Conservation (phyloP, 2,797 vertebrate genomes). For the Natrix natrix region DNA sequence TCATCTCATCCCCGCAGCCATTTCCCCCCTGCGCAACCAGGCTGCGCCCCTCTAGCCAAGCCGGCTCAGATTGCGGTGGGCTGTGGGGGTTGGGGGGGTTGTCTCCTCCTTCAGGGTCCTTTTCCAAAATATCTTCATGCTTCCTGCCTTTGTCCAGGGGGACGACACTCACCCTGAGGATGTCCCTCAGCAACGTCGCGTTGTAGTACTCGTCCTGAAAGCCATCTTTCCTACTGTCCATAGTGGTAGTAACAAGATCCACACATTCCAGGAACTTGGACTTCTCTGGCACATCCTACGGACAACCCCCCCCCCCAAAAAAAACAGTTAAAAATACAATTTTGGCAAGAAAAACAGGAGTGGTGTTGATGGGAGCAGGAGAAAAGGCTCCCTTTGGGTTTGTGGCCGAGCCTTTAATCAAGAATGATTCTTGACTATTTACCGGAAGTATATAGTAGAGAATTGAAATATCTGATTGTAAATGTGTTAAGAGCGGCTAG, state of each 20-base stretch:
- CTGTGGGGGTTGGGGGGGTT: too few species aligned
- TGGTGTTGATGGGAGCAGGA: not conserved
- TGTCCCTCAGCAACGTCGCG: not conserved
- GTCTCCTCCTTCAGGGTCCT: not conserved
- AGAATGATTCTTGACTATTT: too few species aligned
- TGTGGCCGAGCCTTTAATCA: too few species aligned
- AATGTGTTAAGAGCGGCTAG: too few species aligned
- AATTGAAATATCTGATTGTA: too few species aligned
- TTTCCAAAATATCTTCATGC: not conserved
- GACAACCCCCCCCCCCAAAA: too few species aligned
- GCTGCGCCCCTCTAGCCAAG: not conserved
- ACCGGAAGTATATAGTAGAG: too few species aligned
- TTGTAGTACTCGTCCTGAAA: not conserved
- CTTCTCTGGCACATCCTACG: not conserved
- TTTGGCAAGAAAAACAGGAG: not conserved
- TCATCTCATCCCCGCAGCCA: not conserved
- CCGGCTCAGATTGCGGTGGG: not conserved
- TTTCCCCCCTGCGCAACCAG: not conserved
- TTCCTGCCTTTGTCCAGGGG: fast-evolving
- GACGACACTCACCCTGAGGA: not conserved
- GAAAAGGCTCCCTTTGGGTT: not conserved
- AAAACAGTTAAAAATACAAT: not conserved
- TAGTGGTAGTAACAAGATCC: not conserved
- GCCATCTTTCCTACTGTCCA: not conserved
- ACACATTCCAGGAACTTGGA: not conserved